A percentile compares a stretch with the other conserved stretches of the same genome.
phyloP scores from a whole-genome alignment of 2,113 vertebrate species.

The Eulemur macaco region DNA sequence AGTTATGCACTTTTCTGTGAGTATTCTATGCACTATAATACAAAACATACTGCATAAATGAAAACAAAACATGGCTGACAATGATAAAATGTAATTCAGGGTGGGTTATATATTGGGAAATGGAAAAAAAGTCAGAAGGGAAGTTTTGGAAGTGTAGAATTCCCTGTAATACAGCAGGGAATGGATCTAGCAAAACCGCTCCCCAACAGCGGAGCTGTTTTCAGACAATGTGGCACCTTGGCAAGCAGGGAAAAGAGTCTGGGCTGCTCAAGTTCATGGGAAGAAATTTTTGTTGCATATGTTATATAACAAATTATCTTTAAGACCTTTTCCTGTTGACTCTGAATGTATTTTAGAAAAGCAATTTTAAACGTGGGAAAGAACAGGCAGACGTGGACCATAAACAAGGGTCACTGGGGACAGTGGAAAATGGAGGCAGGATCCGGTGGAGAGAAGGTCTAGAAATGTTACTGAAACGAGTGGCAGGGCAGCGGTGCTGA shows the following conservation, averaged over 20 bases:
- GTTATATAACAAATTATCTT: neutral
- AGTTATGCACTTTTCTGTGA: neutral
- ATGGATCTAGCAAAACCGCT: neutral
- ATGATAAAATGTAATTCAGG: too few relatives aligned
- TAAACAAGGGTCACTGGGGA: neutral
- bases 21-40: neutral
- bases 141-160: neutral
- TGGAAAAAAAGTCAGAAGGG: neutral
- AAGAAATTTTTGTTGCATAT: neutral
- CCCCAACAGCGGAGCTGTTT: neutral
- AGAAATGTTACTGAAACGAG: neutral
- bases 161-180: neutral
- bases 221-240: neutral
- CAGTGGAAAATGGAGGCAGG: neutral
- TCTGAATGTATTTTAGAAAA: neutral
- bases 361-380: neutral
- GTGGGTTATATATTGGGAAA: neutral
- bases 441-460: neutral
- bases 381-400: too few relatives aligned
- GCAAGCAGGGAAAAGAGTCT: neutral
- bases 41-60: too few relatives aligned
- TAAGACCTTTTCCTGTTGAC: neutral
- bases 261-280: neutral
- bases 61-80: neutral
- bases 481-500: too few relatives aligned